Base-by-base conservation (phyloP, 2,797 vertebrate species). In the Zenarchopterus dispar region DNA sequence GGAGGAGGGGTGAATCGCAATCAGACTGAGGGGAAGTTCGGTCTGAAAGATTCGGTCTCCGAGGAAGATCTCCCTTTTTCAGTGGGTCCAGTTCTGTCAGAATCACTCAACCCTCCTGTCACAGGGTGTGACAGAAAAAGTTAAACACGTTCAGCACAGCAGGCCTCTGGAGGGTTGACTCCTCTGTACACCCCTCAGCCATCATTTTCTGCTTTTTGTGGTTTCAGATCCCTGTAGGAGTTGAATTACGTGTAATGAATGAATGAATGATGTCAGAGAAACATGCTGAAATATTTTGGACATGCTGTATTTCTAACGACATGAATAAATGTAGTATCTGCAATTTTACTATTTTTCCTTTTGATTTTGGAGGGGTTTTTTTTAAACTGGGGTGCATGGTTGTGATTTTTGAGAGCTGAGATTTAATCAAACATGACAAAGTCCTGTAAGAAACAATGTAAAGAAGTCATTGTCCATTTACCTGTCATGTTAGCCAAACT, bases 41-140 rank as follows among this genome's bases (percentile, higher is more conserved):
- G 21, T 21, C 46, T 55, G 54, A 63, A 22, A 61, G 55, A 19
- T 28, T 28, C 4, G 11, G 33, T 2, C 5, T 1, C 18, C 15
- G 61, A 33, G 21, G 47, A 6, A 43, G 26, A 26, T 23, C 17
- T 28, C 28, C 2, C 6, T 4, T 7, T n/a, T 47, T 42, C 6
- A 1, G 1, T 60, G 55, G 13, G 75, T 75, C 68, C 56, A 49
- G 69, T 65, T 78, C 49, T 65, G 49, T 62, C 54, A 44, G 44
- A 22, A 1, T 3, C 44, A 33, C 60, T 39, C n/a, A 4, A 33
- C 42, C 23, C n/a, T 28, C 24, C 55, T 39, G 18, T 58, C 55
- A 36, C 23, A 3, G 54, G 57, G 70, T 49, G 81, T 47, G 73
- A 23, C 39, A 26, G 17, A 17, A 6, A 33, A n/a, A 44, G 41